These are phyloP conservation scores for Drosophila monieri DNA, from an alignment of 2,888 invertebrate species.

Conservation along the genomic window DNA sequence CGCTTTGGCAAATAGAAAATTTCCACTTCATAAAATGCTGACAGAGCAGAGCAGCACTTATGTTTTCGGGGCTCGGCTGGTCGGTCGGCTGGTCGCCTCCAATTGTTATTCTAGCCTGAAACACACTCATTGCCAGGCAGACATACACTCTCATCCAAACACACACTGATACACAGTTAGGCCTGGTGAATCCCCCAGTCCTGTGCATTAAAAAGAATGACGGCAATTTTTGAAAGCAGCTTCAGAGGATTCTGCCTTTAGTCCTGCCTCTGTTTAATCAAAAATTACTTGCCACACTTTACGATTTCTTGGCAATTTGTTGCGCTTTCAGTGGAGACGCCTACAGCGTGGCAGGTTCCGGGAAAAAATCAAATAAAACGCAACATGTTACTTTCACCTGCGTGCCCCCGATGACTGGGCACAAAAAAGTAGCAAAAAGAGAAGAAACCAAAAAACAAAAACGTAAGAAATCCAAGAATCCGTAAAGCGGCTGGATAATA, in stretches of 20 bases:
- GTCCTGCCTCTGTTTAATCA: constrained; percentile 62
- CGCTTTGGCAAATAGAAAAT: constrained; percentile 75
- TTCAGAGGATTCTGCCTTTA: constrained; percentile 28
- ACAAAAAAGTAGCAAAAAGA: constrained; percentile 40
- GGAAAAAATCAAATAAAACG: constrained; percentile 62
- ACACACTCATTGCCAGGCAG: background rate
- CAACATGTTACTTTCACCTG: constrained; percentile 66
- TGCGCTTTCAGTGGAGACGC: constrained; percentile 50
- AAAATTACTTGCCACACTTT: constrained; percentile 73
- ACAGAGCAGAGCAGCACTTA: constrained; percentile 71
- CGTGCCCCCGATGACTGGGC: constrained; percentile 45
- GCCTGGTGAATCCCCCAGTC: constrained; percentile 17
- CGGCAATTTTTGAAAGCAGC: constrained; percentile 68
- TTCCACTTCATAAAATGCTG: constrained; percentile 81
- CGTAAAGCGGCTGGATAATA: constrained; percentile 14
- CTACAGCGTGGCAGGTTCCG: constrained; percentile 12
- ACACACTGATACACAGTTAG: constrained; percentile 6
- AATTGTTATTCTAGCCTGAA: constrained; percentile 30
- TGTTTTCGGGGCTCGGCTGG: constrained; percentile 52
- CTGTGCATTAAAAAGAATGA: constrained; percentile 75
- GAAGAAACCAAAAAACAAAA: background rate
- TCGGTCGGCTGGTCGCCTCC: constrained; percentile 34
- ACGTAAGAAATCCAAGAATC: constrained; percentile 14
- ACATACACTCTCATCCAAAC: too few relatives aligned
- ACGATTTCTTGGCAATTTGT: constrained; percentile 73